These are phyloP conservation scores for Acromyrmex heyeri DNA, from an alignment of 1,140 invertebrate genomes.

Conservation along the genomic window DNA sequence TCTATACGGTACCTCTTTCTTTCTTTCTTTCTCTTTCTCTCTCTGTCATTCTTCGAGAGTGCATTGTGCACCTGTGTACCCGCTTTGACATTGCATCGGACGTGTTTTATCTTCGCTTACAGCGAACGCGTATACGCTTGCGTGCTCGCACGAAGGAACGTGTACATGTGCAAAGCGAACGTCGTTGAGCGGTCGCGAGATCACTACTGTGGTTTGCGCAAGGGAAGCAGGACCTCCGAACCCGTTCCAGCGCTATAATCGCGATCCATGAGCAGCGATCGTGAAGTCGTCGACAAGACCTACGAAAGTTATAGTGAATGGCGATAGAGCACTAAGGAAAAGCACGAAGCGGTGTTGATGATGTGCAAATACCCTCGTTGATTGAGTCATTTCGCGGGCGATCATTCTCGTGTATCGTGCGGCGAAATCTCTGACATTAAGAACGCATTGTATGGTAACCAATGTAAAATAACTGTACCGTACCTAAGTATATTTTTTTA, in stretches of 20 bases:
- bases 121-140: slow-evolving; percentile 14
- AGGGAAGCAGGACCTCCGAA: slow-evolving; percentile 28
- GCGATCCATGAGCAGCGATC: slow-evolving; percentile 2
- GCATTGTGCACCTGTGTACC: slow-evolving; percentile 74
- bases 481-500: background rate
- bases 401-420: slow-evolving; percentile 66
- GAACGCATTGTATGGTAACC: slow-evolving; percentile 75
- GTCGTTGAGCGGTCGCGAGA: slow-evolving; percentile 5
- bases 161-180: background rate
- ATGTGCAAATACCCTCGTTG: slow-evolving; percentile 57
- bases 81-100: slow-evolving; percentile 63
- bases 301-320: slow-evolving; percentile 8
- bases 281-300: background rate
- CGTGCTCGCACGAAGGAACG: slow-evolving; percentile 25
- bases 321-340: background rate
- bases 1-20: slow-evolving; percentile 71
- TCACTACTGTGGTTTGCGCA: background rate
- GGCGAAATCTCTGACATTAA: slow-evolving; percentile 70
- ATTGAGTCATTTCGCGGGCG: slow-evolving; percentile 72
- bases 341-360: slow-evolving; percentile 23
- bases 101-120: slow-evolving; percentile 53
- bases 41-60: slow-evolving; percentile 32
- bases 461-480: slow-evolving; percentile 67
- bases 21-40: slow-evolving; percentile 9
- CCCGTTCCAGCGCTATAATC: background rate